phyloP scores from a whole-genome alignment of 2,888 invertebrate species.

The Neoitamus cyanurus region DNA sequence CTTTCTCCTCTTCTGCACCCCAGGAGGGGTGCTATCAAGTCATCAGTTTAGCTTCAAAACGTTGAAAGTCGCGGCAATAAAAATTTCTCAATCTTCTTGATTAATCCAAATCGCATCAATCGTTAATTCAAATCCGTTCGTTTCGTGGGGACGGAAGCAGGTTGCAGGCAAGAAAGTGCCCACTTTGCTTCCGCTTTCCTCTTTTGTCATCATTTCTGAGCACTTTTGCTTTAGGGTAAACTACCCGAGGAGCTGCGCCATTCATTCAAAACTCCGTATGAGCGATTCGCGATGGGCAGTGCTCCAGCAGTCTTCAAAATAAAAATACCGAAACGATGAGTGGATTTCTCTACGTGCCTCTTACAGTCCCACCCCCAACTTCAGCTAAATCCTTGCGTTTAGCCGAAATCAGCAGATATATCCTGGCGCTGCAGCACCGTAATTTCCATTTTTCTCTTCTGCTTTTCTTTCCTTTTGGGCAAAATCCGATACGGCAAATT shows the following conservation, averaged over 20 bases:
- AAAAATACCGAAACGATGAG: background rate
- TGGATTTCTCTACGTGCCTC: background rate
- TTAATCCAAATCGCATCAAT: background rate
- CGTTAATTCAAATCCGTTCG: background rate
- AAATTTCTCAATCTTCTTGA: background rate
- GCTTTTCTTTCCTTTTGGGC: conserved; percentile 4
- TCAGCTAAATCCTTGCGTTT: background rate
- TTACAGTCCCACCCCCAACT: no score
- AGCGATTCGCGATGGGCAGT: background rate
- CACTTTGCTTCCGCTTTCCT: background rate
- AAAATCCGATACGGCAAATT: conserved; percentile 44
- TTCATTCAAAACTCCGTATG: background rate
- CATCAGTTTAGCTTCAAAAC: background rate
- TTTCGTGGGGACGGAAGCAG: background rate
- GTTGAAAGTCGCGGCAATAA: background rate
- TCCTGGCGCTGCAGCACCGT: background rate
- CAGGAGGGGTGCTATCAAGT: background rate
- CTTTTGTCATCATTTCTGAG: background rate
- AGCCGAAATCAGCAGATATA: background rate
- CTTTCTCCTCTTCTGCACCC: background rate
- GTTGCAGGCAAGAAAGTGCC: background rate
- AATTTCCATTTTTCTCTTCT: conserved; percentile 18
- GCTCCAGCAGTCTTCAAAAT: background rate
- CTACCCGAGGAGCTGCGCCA: background rate
- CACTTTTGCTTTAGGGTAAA: background rate